Conservation (phyloP, 2,113 vertebrate species). For the Hiodon alosoides region DNA sequence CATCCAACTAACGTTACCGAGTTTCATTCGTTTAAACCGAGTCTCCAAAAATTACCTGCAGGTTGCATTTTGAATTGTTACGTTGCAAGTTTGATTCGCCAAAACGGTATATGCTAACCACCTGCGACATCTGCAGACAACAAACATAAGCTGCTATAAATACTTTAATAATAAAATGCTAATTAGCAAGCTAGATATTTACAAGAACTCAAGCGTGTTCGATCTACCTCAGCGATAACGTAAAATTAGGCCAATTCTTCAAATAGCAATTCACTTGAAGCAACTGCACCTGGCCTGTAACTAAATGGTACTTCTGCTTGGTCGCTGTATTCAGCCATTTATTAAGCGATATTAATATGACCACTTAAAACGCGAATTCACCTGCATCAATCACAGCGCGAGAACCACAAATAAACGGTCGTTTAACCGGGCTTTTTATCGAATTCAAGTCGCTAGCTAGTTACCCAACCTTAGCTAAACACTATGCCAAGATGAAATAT, state of each 20-base stretch:
- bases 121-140: no score
- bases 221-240: background rate
- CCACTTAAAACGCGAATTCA: background rate
- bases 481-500: constrained; percentile 17
- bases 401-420: no score
- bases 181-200: background rate
- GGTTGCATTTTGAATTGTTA: no score
- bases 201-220: background rate
- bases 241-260: no score
- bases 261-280: background rate
- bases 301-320: no score
- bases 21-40: no score
- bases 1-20: no score
- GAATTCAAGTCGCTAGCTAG: constrained; percentile 2
- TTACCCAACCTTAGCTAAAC: constrained; percentile 8
- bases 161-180: background rate
- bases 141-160: no score
- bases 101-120: no score
- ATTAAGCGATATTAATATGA: background rate
- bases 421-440: background rate
- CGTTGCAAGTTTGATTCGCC: no score
- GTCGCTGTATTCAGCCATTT: background rate
- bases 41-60: no score
- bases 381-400: no score
- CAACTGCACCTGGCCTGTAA: background rate